phyloP scores from a whole-genome alignment of 2,113 vertebrate genomes.

The Bufo bufo region DNA sequence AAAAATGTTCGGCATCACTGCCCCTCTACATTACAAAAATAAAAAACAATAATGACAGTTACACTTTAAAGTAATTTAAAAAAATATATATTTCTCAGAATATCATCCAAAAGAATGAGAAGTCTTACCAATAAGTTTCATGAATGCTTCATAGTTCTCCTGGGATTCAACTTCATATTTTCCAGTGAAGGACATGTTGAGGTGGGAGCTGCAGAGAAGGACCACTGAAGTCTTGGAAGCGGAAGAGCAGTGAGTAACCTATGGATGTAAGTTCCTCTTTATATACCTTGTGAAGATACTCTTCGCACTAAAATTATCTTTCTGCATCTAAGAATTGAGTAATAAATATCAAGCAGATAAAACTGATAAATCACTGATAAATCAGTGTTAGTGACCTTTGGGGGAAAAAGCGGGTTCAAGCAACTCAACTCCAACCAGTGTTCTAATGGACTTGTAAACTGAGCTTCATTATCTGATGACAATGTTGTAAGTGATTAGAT shows the following conservation, averaged over 20 bases:
- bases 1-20: too few relatives aligned
- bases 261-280: slow-evolving; percentile 55
- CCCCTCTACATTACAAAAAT: too few relatives aligned
- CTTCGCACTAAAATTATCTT: slow-evolving; percentile 45
- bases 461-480: neutral
- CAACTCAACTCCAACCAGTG: neutral
- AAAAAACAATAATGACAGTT: too few relatives aligned
- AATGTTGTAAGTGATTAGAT: neutral
- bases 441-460: neutral
- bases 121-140: slow-evolving; percentile 69
- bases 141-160: slow-evolving; percentile 81
- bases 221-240: neutral
- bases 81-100: neutral
- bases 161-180: slow-evolving; percentile 81
- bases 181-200: slow-evolving; percentile 78
- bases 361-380: slow-evolving; percentile 59
- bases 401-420: slow-evolving; percentile 11
- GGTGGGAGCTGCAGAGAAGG: neutral
- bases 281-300: slow-evolving; percentile 57
- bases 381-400: slow-evolving; percentile 63
- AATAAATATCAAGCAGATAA: slow-evolving; percentile 21
- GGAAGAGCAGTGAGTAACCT: neutral
- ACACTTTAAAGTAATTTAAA: too few relatives aligned
- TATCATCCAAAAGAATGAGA: neutral
- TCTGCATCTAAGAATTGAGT: neutral